Conservation (phyloP, 2,888 invertebrate genomes). For the Agrilus biguttatus region DNA sequence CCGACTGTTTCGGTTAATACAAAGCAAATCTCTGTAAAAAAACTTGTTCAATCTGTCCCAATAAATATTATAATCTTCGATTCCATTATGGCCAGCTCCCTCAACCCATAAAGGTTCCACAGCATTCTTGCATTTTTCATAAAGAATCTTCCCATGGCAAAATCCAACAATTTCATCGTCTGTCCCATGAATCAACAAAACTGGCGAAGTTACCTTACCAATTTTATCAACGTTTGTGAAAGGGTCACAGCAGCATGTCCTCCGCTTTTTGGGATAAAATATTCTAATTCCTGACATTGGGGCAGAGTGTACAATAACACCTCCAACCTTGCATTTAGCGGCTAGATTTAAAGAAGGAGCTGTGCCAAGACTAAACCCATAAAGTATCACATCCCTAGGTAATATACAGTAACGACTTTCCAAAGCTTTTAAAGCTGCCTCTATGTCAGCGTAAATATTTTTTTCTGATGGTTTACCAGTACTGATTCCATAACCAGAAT, state of each 20-base stretch:
- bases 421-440: slow-evolving; percentile 81
- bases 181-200: slow-evolving; percentile 89
- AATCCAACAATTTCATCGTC: slow-evolving; percentile 94
- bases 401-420: slow-evolving; percentile 55
- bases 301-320: slow-evolving; percentile 85
- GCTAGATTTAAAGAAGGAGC: slow-evolving; percentile 90
- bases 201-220: slow-evolving; percentile 83
- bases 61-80: slow-evolving; percentile 84
- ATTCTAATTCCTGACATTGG: slow-evolving; percentile 91
- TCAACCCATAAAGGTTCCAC: slow-evolving; percentile 89
- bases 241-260: slow-evolving; percentile 92
- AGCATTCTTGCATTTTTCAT: slow-evolving; percentile 78
- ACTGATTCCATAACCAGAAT: slow-evolving; percentile 79
- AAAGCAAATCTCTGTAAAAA: slow-evolving; percentile 51
- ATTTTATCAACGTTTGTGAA: slow-evolving; percentile 95
- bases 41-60: slow-evolving; percentile 49
- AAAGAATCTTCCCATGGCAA: slow-evolving; percentile 84
- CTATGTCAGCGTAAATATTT: slow-evolving; percentile 87
- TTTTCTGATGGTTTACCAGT: slow-evolving; percentile 86
- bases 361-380: slow-evolving; percentile 92
- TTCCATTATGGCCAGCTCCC: slow-evolving; percentile 89
- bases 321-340: slow-evolving; percentile 71
- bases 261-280: slow-evolving; percentile 84
- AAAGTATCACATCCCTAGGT: slow-evolving; percentile 82
- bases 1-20: too few relatives aligned